Conservation (phyloP, 2,113 vertebrate genomes). For the Anolis carolinensis region DNA sequence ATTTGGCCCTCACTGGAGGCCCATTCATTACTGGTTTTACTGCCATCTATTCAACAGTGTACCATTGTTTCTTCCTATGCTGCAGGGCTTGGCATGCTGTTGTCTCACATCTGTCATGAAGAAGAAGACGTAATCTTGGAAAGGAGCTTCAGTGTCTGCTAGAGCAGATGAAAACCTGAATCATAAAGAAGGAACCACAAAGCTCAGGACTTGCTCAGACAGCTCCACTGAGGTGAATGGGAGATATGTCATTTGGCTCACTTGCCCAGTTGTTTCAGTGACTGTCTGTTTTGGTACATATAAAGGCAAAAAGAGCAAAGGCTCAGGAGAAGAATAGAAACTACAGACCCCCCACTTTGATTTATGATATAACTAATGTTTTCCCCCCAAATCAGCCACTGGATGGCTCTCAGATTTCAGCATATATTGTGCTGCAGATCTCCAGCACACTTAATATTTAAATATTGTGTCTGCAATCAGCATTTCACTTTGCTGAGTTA, state of each 20-base stretch:
- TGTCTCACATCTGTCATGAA: slow-evolving; percentile 44
- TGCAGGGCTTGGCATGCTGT: slow-evolving; percentile 47
- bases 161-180: neutral
- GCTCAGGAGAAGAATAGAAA: neutral
- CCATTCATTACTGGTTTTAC: slow-evolving; percentile 56
- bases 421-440: neutral
- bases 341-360: neutral
- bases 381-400: neutral
- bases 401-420: neutral
- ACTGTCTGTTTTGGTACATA: neutral
- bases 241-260: neutral
- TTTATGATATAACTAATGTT: neutral
- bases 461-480: neutral
- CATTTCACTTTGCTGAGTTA: neutral
- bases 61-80: slow-evolving; percentile 52
- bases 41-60: slow-evolving; percentile 54
- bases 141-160: neutral
- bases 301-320: neutral
- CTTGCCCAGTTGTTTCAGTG: neutral
- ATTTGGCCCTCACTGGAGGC: slow-evolving; percentile 52
- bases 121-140: slow-evolving; percentile 36
- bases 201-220: neutral
- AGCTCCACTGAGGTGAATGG: slow-evolving; percentile 33
- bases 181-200: neutral
- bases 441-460: neutral